phyloP scores from a whole-genome alignment of 30 jellyfish, hydroid and myxozoan species.

The Chironex yamaguchii region DNA sequence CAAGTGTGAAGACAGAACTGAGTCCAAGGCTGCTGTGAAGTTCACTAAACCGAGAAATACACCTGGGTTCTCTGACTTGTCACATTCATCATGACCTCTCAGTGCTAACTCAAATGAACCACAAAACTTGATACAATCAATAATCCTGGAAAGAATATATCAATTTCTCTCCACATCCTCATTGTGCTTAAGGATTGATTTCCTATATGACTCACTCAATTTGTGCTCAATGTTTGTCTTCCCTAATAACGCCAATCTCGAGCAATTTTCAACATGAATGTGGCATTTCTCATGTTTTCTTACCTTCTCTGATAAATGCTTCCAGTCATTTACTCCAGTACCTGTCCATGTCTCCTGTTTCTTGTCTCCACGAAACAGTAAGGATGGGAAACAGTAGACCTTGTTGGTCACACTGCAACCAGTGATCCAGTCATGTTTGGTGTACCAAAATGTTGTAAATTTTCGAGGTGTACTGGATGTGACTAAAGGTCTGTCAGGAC shows the following conservation, averaged over 20 bases:
- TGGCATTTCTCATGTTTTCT: slow-evolving; percentile 15
- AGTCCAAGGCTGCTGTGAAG: slow-evolving; percentile 21
- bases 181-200: slow-evolving; percentile 7
- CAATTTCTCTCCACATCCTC: slow-evolving; percentile 48
- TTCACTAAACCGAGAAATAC: slow-evolving; percentile 53
- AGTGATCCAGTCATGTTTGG: slow-evolving; percentile 46
- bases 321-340: slow-evolving; percentile 51
- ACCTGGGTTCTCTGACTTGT: slow-evolving; percentile 64
- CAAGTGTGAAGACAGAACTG: slow-evolving; percentile 13
- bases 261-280: slow-evolving; percentile 36
- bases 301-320: slow-evolving; percentile 55
- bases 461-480: slow-evolving; percentile 9
- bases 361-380: slow-evolving; percentile 24
- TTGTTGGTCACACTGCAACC: slow-evolving; percentile 49
- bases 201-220: slow-evolving; percentile 45
- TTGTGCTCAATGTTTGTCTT: slow-evolving; percentile 17
- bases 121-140: slow-evolving; percentile 62
- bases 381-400: slow-evolving; percentile 47
- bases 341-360: slow-evolving; percentile 49
- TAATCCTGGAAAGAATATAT: slow-evolving; percentile 43
- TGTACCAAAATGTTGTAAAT: slow-evolving; percentile 40
- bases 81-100: slow-evolving; percentile 68
- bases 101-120: slow-evolving; percentile 63
- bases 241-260: slow-evolving; percentile 60
- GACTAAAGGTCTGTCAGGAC: too few relatives aligned